Evolutionary conservation across 2,113 vertebrate genomes (phyloP), one percentile per base, ranked within the genome.

Genomic region (Ornithorhynchus anatinus): DNA sequence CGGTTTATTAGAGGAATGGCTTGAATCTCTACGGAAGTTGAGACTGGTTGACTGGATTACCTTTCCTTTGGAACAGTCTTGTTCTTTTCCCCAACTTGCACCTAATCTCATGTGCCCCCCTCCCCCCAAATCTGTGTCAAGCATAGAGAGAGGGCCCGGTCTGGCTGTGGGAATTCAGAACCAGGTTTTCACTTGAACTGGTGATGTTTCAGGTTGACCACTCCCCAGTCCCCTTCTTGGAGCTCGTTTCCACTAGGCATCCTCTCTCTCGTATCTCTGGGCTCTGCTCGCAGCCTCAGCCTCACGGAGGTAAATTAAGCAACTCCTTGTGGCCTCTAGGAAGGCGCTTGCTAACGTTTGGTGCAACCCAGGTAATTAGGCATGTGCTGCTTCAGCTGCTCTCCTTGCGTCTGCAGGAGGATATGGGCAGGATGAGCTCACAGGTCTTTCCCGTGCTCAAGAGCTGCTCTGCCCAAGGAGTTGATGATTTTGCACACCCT

Each of bases 31-130:
- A n/a, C n/a, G n/a, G n/a, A n/a, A n/a, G n/a, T n/a, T n/a, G n/a
- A n/a, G n/a, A n/a, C n/a, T n/a, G n/a, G n/a, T n/a, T n/a, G n/a
- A n/a, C n/a, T n/a, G n/a, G n/a, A n/a, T n/a, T n/a, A n/a, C n/a
- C n/a, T n/a, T n/a, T n/a, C n/a, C n/a, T n/a, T n/a, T n/a, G n/a
- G n/a, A n/a, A n/a, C n/a, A n/a, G n/a, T n/a, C n/a, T n/a, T n/a
- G n/a, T n/a, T n/a, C n/a, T n/a, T n/a, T n/a, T n/a, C n/a, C n/a
- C n/a, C n/a, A n/a, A n/a, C n/a, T n/a, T n/a, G n/a, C n/a, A n/a
- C n/a, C n/a, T n/a, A n/a, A n/a, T n/a, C n/a, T n/a, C n/a, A n/a
- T 72, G 3, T 61, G 75, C 75, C 80, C 47, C 61, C 45, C 40
- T 72, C 78, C 14, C 37, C 25, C 3, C 15, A 2, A 9, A 36